Base-by-base conservation (phyloP, 2,797 vertebrate genomes). In the Cynopterus sphinx region DNA sequence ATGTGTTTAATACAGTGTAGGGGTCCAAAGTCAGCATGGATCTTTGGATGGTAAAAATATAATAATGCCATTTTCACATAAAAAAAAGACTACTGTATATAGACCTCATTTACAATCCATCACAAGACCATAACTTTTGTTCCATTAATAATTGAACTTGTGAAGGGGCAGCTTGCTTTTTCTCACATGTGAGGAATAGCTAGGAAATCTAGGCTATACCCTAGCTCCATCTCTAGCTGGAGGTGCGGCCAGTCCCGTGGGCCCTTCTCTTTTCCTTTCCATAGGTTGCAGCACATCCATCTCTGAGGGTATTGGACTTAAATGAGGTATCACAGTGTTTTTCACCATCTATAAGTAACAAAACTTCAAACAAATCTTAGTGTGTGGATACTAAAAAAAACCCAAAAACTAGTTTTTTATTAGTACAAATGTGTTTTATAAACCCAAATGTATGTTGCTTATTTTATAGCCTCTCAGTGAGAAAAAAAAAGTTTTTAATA, bases 31-130 rank as follows among this genome's bases (percentile, higher is more conserved):
- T 88, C 70, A 81, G 31, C 7, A 43, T 55, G 75, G 41, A 88
- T 9, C 36, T 89, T 79, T 31, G n/a, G 75, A 86, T 84, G 77
- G 51, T 49, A 84, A 97, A 91, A 94, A n/a, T 87, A 79, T 36
- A 53, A 78, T 49, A 78, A 90, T 85, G 22, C 7, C 3, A 90
- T 87, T 67, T 85, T 63, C 75, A 33, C 70, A 9, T 28, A 70
- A 46, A 28, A 89, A 89, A 95, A 87, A 65, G 17, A 7, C 55
- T 51, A 24, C 5, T 84, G 13, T 49, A 21, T 33, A 21, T 26
- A 39, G 28, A 46, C 22, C 9, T 90, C 74, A 79, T 85, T 93
- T 84, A 26, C 5, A 51, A 79, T 90, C 49, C 33, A 39, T 63
- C 19, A 43, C 28, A 19, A 8, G 26, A 73, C 31, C 2, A 13